Evolutionary conservation across 2,797 vertebrate genomes (phyloP).

Genomic region (Xenopus petersii): DNA sequence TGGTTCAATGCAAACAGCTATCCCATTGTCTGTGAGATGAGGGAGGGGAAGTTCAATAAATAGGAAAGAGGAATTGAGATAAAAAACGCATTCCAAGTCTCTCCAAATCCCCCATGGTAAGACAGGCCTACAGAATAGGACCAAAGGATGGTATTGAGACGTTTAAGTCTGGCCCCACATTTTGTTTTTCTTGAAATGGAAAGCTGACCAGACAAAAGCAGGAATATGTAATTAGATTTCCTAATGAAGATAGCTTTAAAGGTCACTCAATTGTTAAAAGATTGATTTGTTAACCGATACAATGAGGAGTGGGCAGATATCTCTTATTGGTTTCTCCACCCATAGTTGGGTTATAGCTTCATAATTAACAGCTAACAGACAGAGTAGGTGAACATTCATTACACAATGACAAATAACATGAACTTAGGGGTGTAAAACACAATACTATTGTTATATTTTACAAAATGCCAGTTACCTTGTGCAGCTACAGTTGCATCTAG

Average conservation of each 20-base stretch:
- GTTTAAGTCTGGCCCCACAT: constrained; percentile 9
- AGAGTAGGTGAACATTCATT: too few species aligned
- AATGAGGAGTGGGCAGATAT: background rate
- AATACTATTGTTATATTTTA: too few species aligned
- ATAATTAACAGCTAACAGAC: too few species aligned
- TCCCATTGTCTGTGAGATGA: constrained; percentile 9
- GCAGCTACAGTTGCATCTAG: too few species aligned
- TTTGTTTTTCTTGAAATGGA: constrained; percentile 5
- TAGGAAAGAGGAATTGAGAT: constrained; percentile 13
- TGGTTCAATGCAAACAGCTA: constrained; percentile 13
- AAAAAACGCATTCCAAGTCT: constrained; percentile 21
- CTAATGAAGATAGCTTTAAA: background rate
- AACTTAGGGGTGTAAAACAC: too few species aligned
- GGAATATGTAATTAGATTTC: constrained; percentile 5
- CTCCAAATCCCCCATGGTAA: background rate
- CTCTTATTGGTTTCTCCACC: background rate
- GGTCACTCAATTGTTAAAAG: background rate
- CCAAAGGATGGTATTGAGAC: constrained; percentile 5
- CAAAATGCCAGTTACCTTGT: too few species aligned
- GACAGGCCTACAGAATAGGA: background rate
- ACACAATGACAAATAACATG: too few species aligned
- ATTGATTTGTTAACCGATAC: too few species aligned
- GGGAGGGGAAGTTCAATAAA: constrained; percentile 16
- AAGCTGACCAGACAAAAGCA: background rate
- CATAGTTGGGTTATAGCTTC: too few species aligned